Base-by-base conservation (phyloP, 1,140 invertebrate genomes). In the Bombus haemorrhoidalis region DNA sequence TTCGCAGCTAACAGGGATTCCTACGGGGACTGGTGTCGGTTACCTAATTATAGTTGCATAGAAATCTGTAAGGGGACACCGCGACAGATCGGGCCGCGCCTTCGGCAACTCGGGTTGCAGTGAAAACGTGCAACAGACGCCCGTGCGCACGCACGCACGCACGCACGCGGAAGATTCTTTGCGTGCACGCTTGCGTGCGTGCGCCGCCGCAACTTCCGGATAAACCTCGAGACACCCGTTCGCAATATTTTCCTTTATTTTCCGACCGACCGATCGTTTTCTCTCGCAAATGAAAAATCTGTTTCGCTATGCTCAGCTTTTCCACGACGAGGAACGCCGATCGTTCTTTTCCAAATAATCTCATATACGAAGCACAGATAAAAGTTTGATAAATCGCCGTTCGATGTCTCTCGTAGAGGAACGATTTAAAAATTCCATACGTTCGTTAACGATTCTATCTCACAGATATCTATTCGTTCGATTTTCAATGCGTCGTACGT, bases 11-110 rank as follows among this genome's bases (percentile, higher is more conserved):
- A 90, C 86, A 90, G 89, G 71, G 85, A 91, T 91, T 91, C 89
- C 89, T 88, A 47, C 64, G 69, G 83, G 74, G 62, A 77, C 32
- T 34, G 84, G 85, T 90, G 87, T 91, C 87, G 69, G 87, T 91
- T 91, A 91, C 89, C 90, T 91, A 91, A 91, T 91, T 91, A 91
- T 91, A 91, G 90, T 91, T 91, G 90, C 90, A 89, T 89, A 89
- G 90, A 91, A 90, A 90, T 90, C 82, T 91, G 89, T 91, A 91
- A 90, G 85, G 87, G 82, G 89, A 91, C 87, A 91, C 89, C 81
- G 86, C 39, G 68, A 57, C 34, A 71, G n/a, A 74, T 37, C 62
- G 57, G 32, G 53, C 83, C 83, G 64, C 86, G 80, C 86, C 86
- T 90, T 86, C 80, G 75, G 83, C 77, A 86, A 66, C 84, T 83